Base-by-base conservation (phyloP, 2,797 vertebrate genomes). In the Holocentrus rufus region DNA sequence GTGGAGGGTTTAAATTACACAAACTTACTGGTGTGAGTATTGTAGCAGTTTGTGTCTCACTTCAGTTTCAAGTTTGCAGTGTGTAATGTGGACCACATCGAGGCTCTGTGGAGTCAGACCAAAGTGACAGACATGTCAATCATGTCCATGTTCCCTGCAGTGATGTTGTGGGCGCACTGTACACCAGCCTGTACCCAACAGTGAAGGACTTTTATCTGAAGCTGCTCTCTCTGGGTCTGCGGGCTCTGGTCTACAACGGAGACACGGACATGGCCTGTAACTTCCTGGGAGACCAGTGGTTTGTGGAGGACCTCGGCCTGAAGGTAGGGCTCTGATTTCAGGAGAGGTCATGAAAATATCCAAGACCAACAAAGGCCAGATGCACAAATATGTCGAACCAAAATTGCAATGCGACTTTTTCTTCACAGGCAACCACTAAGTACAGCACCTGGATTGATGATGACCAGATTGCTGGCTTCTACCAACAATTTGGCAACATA, bases 251-350 rank as follows among this genome's bases (percentile, higher is more conserved):
- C 77, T 95, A 95, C 85, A 95, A 94, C 5, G 94, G 94, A 66
- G 94, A 95, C 87, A 95, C 93, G 0, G 94, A 95, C 83, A 94
- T 95, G 94, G 93, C 93, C 78, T 95, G 94, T 83, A 95, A 95
- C 90, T 95, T 94, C 85, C 85, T 95, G 72, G 94, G 94, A 56
- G 91, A 93, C 83, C 88, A 92, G 79, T 95, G 93, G 94, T 95
- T 95, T 80, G 94, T 95, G 68, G 93, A 94, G 44, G 87, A 90
- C 23, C 92, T 95, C 1, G 89, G 90, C 50, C 61, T 91, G 31
- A 64, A 91, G 85, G 94, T 94, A 79, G 18, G 6, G 42, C 17
- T 46, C n/a, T 14, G 10, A 46, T 44, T 76, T 50, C 18, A n/a
- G 31, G 14, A 25, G 59, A 63, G 11, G 30, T 44, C 10, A 9